Evolutionary conservation across 2,888 invertebrate genomes (phyloP), one percentile per base, ranked within the genome.

Genomic region (Hesperia comma): DNA sequence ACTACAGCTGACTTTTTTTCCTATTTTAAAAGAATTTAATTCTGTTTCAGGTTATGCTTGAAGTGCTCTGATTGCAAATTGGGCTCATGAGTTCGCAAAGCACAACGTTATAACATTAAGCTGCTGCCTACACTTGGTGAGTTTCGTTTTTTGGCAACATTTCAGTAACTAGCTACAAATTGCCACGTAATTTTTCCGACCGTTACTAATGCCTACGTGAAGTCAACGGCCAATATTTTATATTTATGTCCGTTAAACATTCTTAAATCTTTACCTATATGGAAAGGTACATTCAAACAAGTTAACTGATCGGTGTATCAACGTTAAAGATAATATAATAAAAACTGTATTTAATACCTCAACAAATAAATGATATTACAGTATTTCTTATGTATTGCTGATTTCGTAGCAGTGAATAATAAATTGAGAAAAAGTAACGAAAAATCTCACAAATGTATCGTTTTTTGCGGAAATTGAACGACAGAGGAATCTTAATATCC

Each of bases 51-150:
- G 75, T 80, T 76, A 80, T 80, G 70, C 69, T 69, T 71, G 71
- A 68, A 71, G 70, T 60, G 70, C 66, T 64, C 69, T 73, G 73
- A 77, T 71, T 68, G 72, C 72, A 75, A 74, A 76, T 72, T 68
- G 72, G 76, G 81, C 85, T 75, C 83, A 92, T 90, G 91, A 83
- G 74, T 80, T 74, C 76, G 68, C 79, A 71, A 75, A 83, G 74
- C 69, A 75, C 72, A 79, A 71, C 77, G 71, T 90, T 89, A 90
- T 91, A 91, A 90, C 92, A 88, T 84, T 84, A 81, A 85, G 81
- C 83, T 81, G 78, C 81, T 80, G 80, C 85, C 83, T 83, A 76
- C 74, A 80, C 79, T 91, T 87, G 90, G 92, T 92, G 80, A 81
- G 84, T 77, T 19, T 54, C 21, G 37, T 54, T 58, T 63, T 62